Conservation (phyloP, 2,888 invertebrate genomes). For the Oegoconia quadripuncta region DNA sequence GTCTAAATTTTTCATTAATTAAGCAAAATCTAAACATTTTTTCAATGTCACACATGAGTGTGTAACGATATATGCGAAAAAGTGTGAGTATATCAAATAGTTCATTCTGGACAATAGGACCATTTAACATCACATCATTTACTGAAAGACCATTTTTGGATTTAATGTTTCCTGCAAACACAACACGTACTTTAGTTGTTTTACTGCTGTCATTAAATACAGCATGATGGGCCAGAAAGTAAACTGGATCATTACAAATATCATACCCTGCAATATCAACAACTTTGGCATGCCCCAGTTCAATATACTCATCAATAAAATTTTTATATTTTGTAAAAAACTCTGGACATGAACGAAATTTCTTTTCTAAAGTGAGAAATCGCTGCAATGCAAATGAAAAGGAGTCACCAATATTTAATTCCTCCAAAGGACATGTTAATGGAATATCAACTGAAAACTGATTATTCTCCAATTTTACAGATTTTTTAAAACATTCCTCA, state of each 20-base stretch:
- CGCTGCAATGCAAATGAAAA: constrained; percentile 16
- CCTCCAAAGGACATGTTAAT: background rate
- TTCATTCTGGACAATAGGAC: constrained; percentile 16
- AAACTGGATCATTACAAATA: constrained; percentile 2
- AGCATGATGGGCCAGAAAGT: constrained; percentile 7
- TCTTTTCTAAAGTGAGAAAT: constrained; percentile 13
- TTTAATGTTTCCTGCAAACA: constrained; percentile 1
- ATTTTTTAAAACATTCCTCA: too few relatives aligned
- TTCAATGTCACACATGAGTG: too few relatives aligned
- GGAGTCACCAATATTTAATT: constrained; percentile 17
- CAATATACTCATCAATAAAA: constrained; percentile 16
- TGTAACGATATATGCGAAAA: too few relatives aligned
- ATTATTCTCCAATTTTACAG: too few relatives aligned
- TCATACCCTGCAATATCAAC: constrained; percentile 10
- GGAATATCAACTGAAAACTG: constrained; percentile 15
- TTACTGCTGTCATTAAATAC: background rate
- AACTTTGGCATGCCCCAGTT: constrained; percentile 13
- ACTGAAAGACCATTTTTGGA: background rate
- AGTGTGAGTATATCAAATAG: too few relatives aligned
- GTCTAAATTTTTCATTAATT: too few relatives aligned
- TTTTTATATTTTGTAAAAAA: constrained; percentile 11
- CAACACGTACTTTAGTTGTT: background rate
- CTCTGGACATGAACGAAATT: constrained; percentile 8
- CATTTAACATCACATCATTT: constrained; percentile 11
- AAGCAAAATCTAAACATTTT: too few relatives aligned